Percentiles rank a stretch among this genome's conserved stretches.
Conservation (phyloP, 2,113 vertebrate species). For the Paratilapia polleni region DNA sequence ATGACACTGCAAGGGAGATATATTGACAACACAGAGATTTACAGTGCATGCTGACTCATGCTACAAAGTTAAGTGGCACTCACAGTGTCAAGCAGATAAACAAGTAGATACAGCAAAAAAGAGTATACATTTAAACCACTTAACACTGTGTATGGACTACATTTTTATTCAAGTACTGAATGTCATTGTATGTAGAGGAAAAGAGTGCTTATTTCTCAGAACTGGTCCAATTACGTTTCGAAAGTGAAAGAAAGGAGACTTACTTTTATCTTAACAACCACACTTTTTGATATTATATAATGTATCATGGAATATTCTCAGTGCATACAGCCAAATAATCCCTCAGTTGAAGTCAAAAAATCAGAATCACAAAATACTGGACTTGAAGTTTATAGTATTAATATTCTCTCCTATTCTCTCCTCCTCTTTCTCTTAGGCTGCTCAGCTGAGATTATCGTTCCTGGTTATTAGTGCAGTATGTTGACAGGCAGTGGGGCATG, state of each 20-base stretch:
- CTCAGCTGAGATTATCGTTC: conserved; percentile 20
- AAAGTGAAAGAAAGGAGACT: not conserved
- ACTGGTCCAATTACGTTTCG: not conserved
- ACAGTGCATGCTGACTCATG: conserved; percentile 38
- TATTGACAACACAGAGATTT: conserved; percentile 37
- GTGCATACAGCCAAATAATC: conserved; percentile 4
- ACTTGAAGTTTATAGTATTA: conserved; percentile 16
- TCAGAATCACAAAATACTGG: not conserved
- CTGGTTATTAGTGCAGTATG: conserved; percentile 20
- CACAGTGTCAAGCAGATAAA: conserved; percentile 5
- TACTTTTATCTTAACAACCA: not conserved
- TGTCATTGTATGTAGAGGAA: not conserved
- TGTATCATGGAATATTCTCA: conserved; percentile 8
- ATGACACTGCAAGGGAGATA: conserved; percentile 22
- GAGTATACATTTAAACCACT: not conserved
- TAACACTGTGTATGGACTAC: not conserved
- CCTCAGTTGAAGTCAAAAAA: conserved; percentile 10
- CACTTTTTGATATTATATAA: not conserved
- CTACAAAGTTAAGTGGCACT: conserved; percentile 1
- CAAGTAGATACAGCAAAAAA: not conserved
- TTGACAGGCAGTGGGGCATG: conserved; percentile 11
- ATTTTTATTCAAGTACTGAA: not conserved
- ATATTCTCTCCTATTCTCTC: conserved; percentile 5
- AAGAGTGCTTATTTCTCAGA: not conserved
- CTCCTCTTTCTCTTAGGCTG: not conserved